Evolutionary conservation across 2,888 invertebrate species (phyloP), one percentile per base, ranked within the genome.

Genomic region (Mantis religiosa): DNA sequence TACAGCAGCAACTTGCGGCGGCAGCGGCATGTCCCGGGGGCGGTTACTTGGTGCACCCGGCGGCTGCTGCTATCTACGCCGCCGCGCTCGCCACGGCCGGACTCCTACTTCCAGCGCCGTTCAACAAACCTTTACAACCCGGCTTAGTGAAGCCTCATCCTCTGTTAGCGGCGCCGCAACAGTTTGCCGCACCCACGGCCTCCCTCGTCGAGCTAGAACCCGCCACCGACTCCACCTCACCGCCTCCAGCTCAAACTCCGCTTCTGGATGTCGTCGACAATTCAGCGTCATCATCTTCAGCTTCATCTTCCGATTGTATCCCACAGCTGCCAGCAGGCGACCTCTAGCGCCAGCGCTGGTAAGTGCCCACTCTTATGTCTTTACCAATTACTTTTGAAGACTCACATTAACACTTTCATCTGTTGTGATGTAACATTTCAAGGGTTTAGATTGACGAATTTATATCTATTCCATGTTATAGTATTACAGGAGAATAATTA

Each of bases 51-150:
- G 81, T 89, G 87, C 88, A 89, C 85, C 90, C 90, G 30, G 90
- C 90, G 6, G 90, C 90, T 71, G 90, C 90, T n/a, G 90, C 90
- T 83, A 89, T 90, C 41, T 90, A 90, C 88, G 90, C 90, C 54
- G 90, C 90, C 25, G 90, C 90, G 15, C 87, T 90, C 47, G 90
- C 90, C 84, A 89, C 89, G 82, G 90, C 90, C n/a, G 90, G 90
- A 9, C 89, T 90, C 28, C 90, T 90, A 28, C 85, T 90, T 83
- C 90, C 90, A 12, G 54, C 54, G 54, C 89, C 90, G 85, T 85
- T 86, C 85, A 81, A n/a, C 88, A 87, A 85, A 30, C 85, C 87
- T 14, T 30, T 83, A 20, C 82, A 41, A 54, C 86, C 88, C 71
- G 82, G 86, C 41, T 83, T 89, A 2, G 89, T 90, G 14, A 89